Percentiles rank a stretch among this genome's conserved stretches.
Evolutionary conservation across 2,797 vertebrate genomes (phyloP).

Genomic region (Catharus ustulatus): DNA sequence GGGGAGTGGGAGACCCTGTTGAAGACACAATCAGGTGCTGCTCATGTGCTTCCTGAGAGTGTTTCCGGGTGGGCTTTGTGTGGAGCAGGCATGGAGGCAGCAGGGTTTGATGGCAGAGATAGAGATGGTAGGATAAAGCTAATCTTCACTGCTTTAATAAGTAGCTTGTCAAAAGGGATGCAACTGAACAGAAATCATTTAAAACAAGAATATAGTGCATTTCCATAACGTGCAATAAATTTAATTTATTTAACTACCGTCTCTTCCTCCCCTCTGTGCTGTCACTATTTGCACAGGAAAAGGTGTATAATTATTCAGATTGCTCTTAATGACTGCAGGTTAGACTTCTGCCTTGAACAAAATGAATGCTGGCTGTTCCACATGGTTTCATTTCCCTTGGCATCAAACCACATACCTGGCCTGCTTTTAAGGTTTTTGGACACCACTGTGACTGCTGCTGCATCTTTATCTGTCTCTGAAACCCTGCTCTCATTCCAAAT

Average conservation of each 20-base stretch:
- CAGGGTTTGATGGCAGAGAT: not conserved
- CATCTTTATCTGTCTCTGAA: not conserved
- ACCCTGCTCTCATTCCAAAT: not conserved
- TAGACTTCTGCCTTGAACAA: not conserved
- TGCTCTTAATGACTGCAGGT: not conserved
- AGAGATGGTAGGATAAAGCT: not conserved
- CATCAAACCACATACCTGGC: rapidly evolving
- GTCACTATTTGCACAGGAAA: not conserved
- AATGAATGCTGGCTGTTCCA: rapidly evolving
- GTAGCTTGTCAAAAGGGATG: not conserved
- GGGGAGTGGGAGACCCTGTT: not conserved
- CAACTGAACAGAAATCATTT: not conserved
- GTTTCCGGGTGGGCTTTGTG: rapidly evolving
- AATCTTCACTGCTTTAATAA: not conserved
- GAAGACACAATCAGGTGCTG: rapidly evolving
- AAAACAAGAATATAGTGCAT: not conserved
- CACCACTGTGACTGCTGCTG: rapidly evolving
- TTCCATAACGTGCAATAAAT: rapidly evolving
- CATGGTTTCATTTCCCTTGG: not conserved
- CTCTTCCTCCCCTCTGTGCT: not conserved
- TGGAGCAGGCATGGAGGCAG: not conserved
- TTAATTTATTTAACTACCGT: not conserved
- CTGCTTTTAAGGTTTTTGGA: not conserved
- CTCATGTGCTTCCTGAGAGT: rapidly evolving
- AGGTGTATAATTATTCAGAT: rapidly evolving